Evolutionary conservation across 1,140 invertebrate species (phyloP), one percentile per base, ranked within the genome.

Genomic region (Maconellicoccus hirsutus): DNA sequence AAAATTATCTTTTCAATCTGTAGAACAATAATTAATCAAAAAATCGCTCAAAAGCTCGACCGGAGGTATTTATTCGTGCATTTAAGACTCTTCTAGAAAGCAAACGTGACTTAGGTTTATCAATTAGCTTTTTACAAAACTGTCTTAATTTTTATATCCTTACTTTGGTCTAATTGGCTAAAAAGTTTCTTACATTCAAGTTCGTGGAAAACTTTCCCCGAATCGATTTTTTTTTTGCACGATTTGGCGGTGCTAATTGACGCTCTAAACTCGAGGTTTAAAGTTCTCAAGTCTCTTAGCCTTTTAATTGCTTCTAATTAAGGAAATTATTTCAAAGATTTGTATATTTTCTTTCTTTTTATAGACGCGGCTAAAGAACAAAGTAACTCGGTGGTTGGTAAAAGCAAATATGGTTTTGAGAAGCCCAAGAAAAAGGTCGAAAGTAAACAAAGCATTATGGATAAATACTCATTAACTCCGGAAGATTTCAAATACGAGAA

Each of bases 401-500:
- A 66, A 25, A 66, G 22, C 25, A 66, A 66, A 66, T 66, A 66
- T 16, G 2, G 3, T 3, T 22, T 19, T 2, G 61, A 66, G 1
- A 66, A 66, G 16, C 22, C 19, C 14, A 71, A 73, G 63, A 71
- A 70, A 16, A 52, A 70, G 29, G 42, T 73, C 39, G 38, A 39
- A 12, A 38, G 26, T 25, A n/a, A 71, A 39, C 72, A 75, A 70
- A 33, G 25, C 12, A 39, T 70, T n/a, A 73, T 71, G 22, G 75
- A 77, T 73, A 78, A 76, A 76, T 82, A 87, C 76, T 88, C 86
- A 29, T 86, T 88, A 76, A 88, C 86, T 6, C 87, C 87, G 6
- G 85, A 88, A 75, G 88, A 90, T 77, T 89, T 89, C 78, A 89
- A 88, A 78, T 89, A 88, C 76, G 87, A 89, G 75, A 89, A 89